phyloP scores from a whole-genome alignment of 2,113 vertebrate species.

The Carollia perspicillata region DNA sequence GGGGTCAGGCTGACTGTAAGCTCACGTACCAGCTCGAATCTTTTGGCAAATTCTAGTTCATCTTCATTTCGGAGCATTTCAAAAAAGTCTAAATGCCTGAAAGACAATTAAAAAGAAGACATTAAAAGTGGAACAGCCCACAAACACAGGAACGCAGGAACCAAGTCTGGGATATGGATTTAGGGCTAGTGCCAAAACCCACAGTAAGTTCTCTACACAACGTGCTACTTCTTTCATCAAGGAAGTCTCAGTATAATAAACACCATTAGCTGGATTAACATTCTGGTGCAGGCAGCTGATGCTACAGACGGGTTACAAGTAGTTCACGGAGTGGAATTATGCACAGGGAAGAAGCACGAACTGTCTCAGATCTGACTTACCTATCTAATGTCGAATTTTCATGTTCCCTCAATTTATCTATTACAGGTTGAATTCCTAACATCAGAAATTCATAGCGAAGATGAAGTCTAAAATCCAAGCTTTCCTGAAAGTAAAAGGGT shows the following conservation, averaged over 20 bases:
- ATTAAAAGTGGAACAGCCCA: slow-evolving; percentile 12
- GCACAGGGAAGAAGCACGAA: neutral
- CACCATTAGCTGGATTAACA: neutral
- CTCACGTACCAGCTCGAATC: slow-evolving; percentile 91
- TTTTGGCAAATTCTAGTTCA: slow-evolving; percentile 95
- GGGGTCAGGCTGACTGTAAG: neutral
- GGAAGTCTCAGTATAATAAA: neutral
- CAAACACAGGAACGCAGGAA: neutral
- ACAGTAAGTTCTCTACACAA: neutral
- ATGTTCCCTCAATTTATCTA: slow-evolving; percentile 96
- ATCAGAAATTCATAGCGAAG: slow-evolving; percentile 98
- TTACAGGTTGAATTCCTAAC: slow-evolving; percentile 98
- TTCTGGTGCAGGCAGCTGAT: neutral
- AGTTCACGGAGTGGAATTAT: neutral
- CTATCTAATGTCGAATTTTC: slow-evolving; percentile 98
- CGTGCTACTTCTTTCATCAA: neutral
- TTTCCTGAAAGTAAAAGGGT: slow-evolving; percentile 84
- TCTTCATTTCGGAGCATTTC: slow-evolving; percentile 99
- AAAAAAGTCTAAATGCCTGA: slow-evolving; percentile 98
- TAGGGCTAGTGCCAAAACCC: neutral
- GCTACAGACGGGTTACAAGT: neutral
- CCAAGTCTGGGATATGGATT: neutral
- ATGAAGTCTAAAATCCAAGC: slow-evolving; percentile 98
- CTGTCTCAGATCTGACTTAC: slow-evolving; percentile 79
- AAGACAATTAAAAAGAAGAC: slow-evolving; percentile 34